Evolutionary conservation across 2,113 vertebrate genomes (phyloP), one percentile per base, ranked within the genome.

Genomic region (Pseudorasbora parva): DNA sequence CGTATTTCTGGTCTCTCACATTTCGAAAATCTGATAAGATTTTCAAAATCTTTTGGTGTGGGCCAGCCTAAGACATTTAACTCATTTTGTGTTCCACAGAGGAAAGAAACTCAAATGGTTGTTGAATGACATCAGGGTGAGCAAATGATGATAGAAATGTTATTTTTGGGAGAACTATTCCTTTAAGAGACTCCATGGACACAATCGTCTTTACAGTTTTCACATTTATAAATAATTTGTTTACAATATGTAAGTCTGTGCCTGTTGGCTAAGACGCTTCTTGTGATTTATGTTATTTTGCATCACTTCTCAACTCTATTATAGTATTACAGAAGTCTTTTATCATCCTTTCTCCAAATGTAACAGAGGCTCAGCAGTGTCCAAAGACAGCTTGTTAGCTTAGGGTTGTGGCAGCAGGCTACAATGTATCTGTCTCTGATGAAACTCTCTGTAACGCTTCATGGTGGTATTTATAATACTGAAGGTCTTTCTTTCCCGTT

Each of bases 361-460:
- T 69, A 82, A 82, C 41, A 25, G 83, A 56, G 33, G 45, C 83
- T 82, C 56, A 49, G 21, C 66, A 60, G 83, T 69, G 64, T 78
- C 80, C 76, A 56, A 81, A 86, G 71, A 84, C 73, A 64, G 59
- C 86, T 84, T 84, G 78, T 86, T 84, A 84, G 73, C 74, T 86
- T 54, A 80, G 75, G 82, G 57, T 87, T 79, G 82, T 80, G 74
- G 84, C 81, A 86, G 79, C 81, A 66, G 78, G 69, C 62, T 84
- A 72, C 84, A 75, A 49, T 79, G 60, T 73, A 81, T 85, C 77
- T 78, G 77, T 45, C 85, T 81, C 85, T 89, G 88, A 89, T 88
- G 88, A 86, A 89, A 89, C 83, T 51, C 80, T 51, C 56, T 88
- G 88, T 86, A 89, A 88, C 45, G 64, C 81, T 62, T 69, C 69